phyloP scores from a whole-genome alignment of 2,113 vertebrate species.

The Tylochromis polylepis region DNA sequence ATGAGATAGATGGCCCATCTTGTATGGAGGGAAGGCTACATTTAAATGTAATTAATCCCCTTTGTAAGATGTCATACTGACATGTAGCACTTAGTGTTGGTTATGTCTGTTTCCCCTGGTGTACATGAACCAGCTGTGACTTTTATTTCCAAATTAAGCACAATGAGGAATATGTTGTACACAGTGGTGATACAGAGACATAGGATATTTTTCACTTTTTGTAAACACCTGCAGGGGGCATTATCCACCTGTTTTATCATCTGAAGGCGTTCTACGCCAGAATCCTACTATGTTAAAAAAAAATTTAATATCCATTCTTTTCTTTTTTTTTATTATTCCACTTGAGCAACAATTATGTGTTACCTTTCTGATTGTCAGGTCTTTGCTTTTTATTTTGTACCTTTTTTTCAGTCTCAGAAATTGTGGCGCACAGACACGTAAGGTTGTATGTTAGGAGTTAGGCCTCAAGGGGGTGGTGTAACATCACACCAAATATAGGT shows the following conservation, averaged over 20 bases:
- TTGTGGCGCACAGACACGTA: neutral
- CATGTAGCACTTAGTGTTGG: neutral
- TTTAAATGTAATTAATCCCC: constrained; percentile 45
- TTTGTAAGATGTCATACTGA: neutral
- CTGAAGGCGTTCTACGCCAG: neutral
- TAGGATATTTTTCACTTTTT: neutral
- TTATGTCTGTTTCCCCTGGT: neutral
- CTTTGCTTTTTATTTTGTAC: neutral
- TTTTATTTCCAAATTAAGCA: neutral
- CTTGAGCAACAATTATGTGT: neutral
- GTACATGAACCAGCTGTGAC: neutral
- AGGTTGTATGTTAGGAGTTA: neutral
- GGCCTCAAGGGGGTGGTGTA: neutral
- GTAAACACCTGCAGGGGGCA: constrained; percentile 21
- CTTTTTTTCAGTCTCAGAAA: neutral
- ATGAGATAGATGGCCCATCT: constrained; percentile 10
- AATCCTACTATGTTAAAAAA: neutral
- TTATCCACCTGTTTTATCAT: neutral
- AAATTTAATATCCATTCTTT: neutral
- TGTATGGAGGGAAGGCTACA: constrained; percentile 4
- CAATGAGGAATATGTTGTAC: neutral
- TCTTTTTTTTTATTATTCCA: neutral
- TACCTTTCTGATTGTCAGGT: neutral
- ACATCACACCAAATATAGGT: neutral
- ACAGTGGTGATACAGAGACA: neutral